Evolutionary conservation across 2,113 vertebrate genomes (phyloP).

Genomic region (Colius striatus): DNA sequence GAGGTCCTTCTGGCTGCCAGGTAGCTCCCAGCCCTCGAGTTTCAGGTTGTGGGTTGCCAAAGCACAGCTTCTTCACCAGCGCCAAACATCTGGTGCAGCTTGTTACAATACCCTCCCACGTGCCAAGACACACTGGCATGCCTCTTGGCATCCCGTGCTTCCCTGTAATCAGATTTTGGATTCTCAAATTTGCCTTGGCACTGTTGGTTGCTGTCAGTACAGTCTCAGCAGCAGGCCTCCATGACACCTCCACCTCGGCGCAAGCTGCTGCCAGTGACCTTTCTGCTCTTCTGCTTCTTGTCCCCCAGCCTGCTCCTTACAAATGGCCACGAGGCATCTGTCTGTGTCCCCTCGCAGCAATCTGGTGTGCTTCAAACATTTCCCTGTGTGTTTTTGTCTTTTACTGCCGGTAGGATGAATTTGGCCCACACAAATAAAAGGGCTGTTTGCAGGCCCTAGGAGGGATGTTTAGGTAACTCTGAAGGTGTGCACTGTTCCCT

Average conservation of each 20-base stretch:
- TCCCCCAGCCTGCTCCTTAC: not conserved
- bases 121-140: not conserved
- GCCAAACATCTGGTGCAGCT: not conserved
- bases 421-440: not conserved
- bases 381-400: too few relatives aligned
- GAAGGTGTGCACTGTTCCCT: too few relatives aligned
- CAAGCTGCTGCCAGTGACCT: not conserved
- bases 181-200: not conserved
- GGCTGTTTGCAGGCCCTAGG: not conserved
- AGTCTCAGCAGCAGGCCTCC: not conserved
- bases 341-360: not conserved
- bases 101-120: not conserved
- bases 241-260: not conserved
- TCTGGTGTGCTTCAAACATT: not conserved
- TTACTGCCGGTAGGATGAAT: not conserved
- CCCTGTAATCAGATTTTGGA: not conserved
- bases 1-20: not conserved
- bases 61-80: not conserved
- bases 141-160: not conserved
- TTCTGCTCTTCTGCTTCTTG: not conserved
- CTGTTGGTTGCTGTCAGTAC: not conserved
- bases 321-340: not conserved
- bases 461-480: not conserved
- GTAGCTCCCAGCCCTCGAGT: not conserved
- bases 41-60: not conserved